phyloP scores from a whole-genome alignment of 2,888 invertebrate genomes.

The Ferdinandea cuprea region DNA sequence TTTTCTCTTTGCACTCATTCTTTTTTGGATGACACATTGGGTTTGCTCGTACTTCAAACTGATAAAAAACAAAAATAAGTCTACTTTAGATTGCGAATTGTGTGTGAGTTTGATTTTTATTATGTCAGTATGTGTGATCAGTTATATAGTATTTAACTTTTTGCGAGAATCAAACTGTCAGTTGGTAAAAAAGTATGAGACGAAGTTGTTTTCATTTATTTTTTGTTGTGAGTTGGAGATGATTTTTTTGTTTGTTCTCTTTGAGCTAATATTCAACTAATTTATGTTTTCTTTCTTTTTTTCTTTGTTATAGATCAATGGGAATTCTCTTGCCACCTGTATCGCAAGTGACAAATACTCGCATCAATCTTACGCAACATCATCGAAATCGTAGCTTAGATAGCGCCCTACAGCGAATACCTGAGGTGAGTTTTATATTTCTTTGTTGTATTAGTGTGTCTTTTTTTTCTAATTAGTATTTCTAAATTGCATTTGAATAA shows the following conservation, averaged over 20 bases:
- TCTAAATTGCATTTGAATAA: neutral
- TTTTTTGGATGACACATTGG: constrained; percentile 30
- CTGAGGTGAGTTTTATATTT: constrained; percentile 85
- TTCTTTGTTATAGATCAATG: constrained; percentile 81
- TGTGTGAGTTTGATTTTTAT: neutral
- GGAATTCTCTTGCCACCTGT: constrained; percentile 83
- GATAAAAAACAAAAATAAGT: constrained; percentile 31
- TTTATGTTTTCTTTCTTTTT: constrained; percentile 25
- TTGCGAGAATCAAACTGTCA: constrained; percentile 15
- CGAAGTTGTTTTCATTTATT: constrained; percentile 1
- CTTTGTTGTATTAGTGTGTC: neutral
- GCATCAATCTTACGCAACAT: constrained; percentile 86
- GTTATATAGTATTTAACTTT: constrained; percentile 13
- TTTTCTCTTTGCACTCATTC: neutral
- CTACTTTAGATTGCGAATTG: neutral
- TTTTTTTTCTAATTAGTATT: neutral
- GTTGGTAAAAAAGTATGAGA: constrained; percentile 5
- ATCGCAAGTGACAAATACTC: constrained; percentile 83
- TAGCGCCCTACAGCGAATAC: constrained; percentile 94
- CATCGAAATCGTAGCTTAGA: constrained; percentile 95
- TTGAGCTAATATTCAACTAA: neutral
- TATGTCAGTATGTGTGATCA: neutral
- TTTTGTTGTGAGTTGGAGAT: constrained; percentile 39
- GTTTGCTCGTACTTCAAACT: constrained; percentile 2
- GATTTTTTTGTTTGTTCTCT: neutral